These are phyloP conservation scores for Prochilodus magdalenae DNA, from an alignment of 2,113 vertebrate species.

Conservation along the genomic window DNA sequence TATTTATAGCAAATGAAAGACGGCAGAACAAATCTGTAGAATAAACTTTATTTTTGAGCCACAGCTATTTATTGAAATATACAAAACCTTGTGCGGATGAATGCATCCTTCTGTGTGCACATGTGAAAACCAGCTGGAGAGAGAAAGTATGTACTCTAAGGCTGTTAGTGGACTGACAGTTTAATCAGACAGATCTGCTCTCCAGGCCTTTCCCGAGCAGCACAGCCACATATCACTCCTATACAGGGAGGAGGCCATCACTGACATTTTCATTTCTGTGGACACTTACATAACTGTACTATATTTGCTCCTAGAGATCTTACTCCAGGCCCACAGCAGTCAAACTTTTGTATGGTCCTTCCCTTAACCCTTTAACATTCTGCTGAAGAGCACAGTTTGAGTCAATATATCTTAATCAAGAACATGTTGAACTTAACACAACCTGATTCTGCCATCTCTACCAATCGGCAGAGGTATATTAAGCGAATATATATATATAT, in stretches of 20 bases:
- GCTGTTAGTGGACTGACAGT: conserved; percentile 70
- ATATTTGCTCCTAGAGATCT: background rate
- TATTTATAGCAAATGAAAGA: background rate
- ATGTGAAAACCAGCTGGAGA: background rate
- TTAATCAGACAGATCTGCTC: conserved; percentile 67
- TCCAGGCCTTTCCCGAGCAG: conserved; percentile 31
- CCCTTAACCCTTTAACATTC: no score
- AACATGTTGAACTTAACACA: no score
- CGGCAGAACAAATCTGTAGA: background rate
- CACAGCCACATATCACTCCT: conserved; percentile 50
- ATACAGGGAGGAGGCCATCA: background rate
- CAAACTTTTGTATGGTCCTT: background rate
- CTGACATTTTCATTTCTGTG: conserved; percentile 62
- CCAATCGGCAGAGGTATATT: no score
- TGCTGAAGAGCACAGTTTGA: no score
- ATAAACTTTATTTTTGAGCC: conserved; percentile 22
- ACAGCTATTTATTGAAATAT: background rate
- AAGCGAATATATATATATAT: no score
- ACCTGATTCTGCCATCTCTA: no score
- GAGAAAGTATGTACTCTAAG: conserved; percentile 34
- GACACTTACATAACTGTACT: conserved; percentile 35
- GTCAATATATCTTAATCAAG: no score
- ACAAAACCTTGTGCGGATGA: conserved; percentile 6
- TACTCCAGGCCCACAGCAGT: background rate
- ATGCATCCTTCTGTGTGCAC: background rate